Base-by-base conservation (phyloP, 1,140 invertebrate genomes). In the Heliconius nattereri region DNA sequence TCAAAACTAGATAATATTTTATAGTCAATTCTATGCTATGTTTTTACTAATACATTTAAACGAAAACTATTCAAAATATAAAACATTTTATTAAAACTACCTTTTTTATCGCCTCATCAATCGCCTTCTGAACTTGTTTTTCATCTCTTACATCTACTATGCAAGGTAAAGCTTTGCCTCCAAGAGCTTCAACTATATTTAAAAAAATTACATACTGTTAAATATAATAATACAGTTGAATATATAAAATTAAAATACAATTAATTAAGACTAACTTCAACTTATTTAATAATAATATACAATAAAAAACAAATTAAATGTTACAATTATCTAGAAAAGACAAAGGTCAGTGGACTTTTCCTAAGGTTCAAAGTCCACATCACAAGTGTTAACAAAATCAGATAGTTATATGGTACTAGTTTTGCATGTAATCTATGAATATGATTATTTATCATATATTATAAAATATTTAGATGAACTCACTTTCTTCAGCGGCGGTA, bases 101-200 rank as follows among this genome's bases (percentile, higher is more conserved):
- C 92, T 97, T 97, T 66, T 97, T 96, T 1, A 99, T 97, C 16
- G 98, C 97, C 82, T 96, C 96, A 84, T 98, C 96, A 26, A 99
- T 96, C n/a, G 99, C 98, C 32, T 95, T 95, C 80, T 96, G 93
- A 1, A 99, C 96, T 93, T 98, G 96, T 49, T 93, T 90, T 93
- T 99, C 98, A 92, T 98, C 97, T 76, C 99, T 95, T 7, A 99
- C 97, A 95, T 99, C 99, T 1, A 99, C 98, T 57, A 99, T 94
- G 87, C 98, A 99, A 20, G 99, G 98, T 70, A 99, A 94, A 72
- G 97, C 97, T 89, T 98, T 97, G 16, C 99, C 99, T 74, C 99
- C 99, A 72, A 96, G 96, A 81, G 96, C 96, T 95, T 99, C 98
- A 94, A 99, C 98, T 99, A 70, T 49, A 32, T 54, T 70, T 5